Conservation (phyloP, 2,797 vertebrate genomes). For the Prionace glauca region DNA sequence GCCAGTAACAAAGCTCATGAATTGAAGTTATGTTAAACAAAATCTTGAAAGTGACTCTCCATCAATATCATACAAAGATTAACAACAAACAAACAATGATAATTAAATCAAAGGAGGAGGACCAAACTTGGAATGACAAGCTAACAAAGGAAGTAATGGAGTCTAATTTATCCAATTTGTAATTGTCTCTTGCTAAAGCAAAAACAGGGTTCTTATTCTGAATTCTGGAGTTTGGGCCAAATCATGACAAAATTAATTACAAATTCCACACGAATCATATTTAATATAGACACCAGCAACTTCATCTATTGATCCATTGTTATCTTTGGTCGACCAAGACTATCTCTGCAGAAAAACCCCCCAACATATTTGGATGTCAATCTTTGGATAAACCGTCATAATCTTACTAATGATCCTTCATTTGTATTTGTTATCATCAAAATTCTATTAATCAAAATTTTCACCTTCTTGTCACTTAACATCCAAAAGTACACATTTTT, state of each 20-base stretch:
- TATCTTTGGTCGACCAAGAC: neutral
- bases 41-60: neutral
- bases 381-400: neutral
- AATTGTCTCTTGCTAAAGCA: neutral
- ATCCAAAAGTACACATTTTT: neutral
- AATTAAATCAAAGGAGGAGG: neutral
- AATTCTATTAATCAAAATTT: neutral
- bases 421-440: neutral
- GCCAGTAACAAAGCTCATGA: neutral
- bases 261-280: neutral
- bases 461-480: neutral
- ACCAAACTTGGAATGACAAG: neutral
- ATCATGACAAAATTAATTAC: neutral
- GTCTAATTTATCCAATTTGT: neutral
- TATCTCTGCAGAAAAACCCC: neutral
- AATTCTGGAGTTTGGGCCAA: neutral
- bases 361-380: neutral
- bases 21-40: neutral
- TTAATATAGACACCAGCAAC: neutral
- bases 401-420: neutral
- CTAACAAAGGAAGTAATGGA: neutral
- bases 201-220: neutral
- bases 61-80: neutral
- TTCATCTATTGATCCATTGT: neutral
- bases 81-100: neutral